A percentile compares a stretch with the other conserved stretches of the same genome.
Conservation (phyloP, 2,113 vertebrate genomes). For the Crocuta crocuta region DNA sequence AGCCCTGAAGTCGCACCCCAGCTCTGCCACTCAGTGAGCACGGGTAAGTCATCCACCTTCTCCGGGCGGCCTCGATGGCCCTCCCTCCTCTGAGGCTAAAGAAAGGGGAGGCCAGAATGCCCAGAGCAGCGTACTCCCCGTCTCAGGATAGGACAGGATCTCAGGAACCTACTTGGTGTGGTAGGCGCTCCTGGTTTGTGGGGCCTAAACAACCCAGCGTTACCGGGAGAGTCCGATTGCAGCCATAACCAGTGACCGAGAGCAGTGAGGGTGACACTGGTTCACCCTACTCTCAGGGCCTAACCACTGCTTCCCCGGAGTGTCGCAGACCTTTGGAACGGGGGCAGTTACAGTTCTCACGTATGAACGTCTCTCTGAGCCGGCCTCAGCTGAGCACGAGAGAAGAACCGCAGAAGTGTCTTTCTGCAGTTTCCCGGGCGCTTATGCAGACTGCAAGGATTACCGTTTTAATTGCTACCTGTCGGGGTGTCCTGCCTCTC, state of each 20-base stretch:
- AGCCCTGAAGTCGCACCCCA: slow-evolving; percentile 83
- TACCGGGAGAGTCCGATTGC: background rate
- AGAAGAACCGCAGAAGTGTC: slow-evolving; percentile 42
- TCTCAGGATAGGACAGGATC: slow-evolving; percentile 63
- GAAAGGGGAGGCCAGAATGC: slow-evolving; percentile 66
- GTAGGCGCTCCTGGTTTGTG: slow-evolving; percentile 54
- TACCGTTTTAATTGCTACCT: background rate
- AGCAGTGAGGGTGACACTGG: slow-evolving; percentile 45
- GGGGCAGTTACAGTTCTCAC: slow-evolving; percentile 16
- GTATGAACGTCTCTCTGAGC: slow-evolving; percentile 45
- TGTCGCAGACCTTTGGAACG: slow-evolving; percentile 24
- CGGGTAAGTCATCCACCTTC: slow-evolving; percentile 83
- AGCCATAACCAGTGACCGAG: slow-evolving; percentile 35
- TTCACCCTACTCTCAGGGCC: slow-evolving; percentile 38
- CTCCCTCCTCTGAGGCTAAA: slow-evolving; percentile 77
- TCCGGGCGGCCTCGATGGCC: slow-evolving; percentile 79
- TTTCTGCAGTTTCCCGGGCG: slow-evolving; percentile 52
- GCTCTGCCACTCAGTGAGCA: slow-evolving; percentile 83
- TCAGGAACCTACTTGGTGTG: slow-evolving; percentile 57
- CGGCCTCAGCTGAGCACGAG: slow-evolving; percentile 46
- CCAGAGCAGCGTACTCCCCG: slow-evolving; percentile 72
- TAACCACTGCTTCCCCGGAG: slow-evolving; percentile 37
- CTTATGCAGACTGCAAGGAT: slow-evolving; percentile 30
- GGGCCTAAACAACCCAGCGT: slow-evolving; percentile 57
- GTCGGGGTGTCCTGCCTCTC: slow-evolving; percentile 6